A percentile compares a stretch with the other conserved stretches of the same genome.
Conservation (phyloP, 2,888 invertebrate species). For the Lasioglossum villosulum region DNA sequence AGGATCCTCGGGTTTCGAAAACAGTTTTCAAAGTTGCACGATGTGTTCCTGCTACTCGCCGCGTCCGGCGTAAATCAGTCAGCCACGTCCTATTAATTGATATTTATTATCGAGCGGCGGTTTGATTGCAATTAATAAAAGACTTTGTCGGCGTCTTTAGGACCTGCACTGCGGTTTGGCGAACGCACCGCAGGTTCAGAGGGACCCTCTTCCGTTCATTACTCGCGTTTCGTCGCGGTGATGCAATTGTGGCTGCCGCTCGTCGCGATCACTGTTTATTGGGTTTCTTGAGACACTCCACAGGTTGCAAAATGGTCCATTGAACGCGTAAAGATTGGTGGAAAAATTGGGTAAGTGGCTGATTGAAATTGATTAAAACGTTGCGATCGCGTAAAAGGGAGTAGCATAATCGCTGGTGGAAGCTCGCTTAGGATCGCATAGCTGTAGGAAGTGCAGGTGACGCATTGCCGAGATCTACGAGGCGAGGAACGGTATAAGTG, state of each 20-base stretch:
- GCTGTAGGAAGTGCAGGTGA: slow-evolving; percentile 65
- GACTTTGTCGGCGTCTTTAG: slow-evolving; percentile 80
- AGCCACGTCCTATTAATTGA: slow-evolving; percentile 79
- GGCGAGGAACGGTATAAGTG: slow-evolving; percentile 76
- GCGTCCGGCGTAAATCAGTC: slow-evolving; percentile 73
- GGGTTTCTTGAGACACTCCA: background rate
- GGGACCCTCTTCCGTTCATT: slow-evolving; percentile 59
- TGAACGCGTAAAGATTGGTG: background rate
- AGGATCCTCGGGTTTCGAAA: background rate
- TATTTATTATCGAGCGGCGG: slow-evolving; percentile 80
- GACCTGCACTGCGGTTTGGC: slow-evolving; percentile 78
- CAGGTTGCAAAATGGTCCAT: background rate
- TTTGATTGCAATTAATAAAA: slow-evolving; percentile 82
- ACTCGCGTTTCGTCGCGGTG: slow-evolving; percentile 71
- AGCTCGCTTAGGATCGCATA: slow-evolving; percentile 26
- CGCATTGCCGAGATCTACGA: slow-evolving; percentile 72
- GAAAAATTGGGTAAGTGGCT: background rate
- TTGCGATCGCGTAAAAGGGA: background rate
- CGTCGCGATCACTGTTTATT: slow-evolving; percentile 14
- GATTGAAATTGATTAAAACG: background rate
- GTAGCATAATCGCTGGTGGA: slow-evolving; percentile 28
- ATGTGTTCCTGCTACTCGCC: background rate
- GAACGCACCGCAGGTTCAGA: slow-evolving; percentile 74
- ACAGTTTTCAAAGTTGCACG: background rate
- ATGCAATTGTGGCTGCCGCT: slow-evolving; percentile 55